These are phyloP conservation scores for Sebastes kiyomatsui DNA, from an alignment of 2,797 vertebrate species.

Conservation along the genomic window DNA sequence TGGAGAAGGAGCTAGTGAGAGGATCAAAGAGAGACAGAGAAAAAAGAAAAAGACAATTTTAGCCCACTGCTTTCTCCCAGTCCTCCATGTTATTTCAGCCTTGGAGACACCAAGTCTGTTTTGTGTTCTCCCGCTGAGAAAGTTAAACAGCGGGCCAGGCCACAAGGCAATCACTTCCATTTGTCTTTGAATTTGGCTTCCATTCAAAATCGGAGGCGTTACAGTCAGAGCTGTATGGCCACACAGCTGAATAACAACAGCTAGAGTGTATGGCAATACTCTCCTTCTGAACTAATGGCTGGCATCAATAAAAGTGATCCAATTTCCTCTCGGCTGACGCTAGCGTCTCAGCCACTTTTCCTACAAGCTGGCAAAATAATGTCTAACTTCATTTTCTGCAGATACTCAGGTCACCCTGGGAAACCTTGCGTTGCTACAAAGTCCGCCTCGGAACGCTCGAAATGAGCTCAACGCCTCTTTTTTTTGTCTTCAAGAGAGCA, in stretches of 20 bases:
- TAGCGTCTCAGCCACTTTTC: constrained; percentile 20
- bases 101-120: constrained; percentile 56
- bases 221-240: constrained; percentile 18
- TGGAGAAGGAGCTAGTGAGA: constrained; percentile 89
- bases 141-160: constrained; percentile 59
- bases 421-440: constrained; percentile 25
- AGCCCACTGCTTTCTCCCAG: constrained; percentile 3
- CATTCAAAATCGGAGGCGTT: constrained; percentile 44
- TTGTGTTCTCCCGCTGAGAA: constrained; percentile 64
- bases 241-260: constrained; percentile 24
- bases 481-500: constrained; percentile 54
- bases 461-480: constrained; percentile 32
- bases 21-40: constrained; percentile 34
- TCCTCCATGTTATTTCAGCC: constrained; percentile 30
- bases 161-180: constrained; percentile 56
- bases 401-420: constrained; percentile 57
- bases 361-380: constrained; percentile 44
- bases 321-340: constrained; percentile 29
- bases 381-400: constrained; percentile 44
- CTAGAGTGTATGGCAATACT: constrained; percentile 15
- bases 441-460: neutral
- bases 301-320: constrained; percentile 50
- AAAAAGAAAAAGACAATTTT: neutral
- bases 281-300: constrained; percentile 40
- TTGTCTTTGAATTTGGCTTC: constrained; percentile 58